These are phyloP conservation scores for Leptatherina wallacei DNA, from an alignment of 2,797 vertebrate species.

Conservation along the genomic window DNA sequence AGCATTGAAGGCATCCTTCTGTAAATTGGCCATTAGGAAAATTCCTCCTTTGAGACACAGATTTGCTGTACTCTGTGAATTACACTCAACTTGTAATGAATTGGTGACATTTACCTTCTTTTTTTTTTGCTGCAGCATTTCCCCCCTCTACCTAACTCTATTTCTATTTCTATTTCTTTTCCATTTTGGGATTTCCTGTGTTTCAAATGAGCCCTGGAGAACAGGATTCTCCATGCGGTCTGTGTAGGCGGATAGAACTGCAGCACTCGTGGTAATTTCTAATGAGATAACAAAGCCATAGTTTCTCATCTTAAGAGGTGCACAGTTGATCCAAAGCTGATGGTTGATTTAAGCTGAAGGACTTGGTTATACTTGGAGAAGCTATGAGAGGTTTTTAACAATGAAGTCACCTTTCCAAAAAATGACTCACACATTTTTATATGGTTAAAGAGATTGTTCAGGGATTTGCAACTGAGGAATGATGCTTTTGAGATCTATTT, in stretches of 20 bases:
- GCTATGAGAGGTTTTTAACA: background rate
- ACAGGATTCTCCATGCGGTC: background rate
- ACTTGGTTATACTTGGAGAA: background rate
- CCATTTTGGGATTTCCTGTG: constrained; percentile 8
- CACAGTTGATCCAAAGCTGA: constrained; percentile 7
- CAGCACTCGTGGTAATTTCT: constrained; percentile 3
- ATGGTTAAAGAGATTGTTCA: background rate
- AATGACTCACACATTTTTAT: background rate
- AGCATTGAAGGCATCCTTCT: background rate
- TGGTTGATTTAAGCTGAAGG: constrained; percentile 4
- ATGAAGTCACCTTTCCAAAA: background rate
- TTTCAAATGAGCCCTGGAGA: constrained; percentile 31
- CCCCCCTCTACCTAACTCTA: background rate
- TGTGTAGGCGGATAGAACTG: constrained; percentile 10
- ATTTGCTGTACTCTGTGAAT: background rate
- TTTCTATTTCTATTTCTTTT: background rate
- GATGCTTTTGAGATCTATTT: background rate
- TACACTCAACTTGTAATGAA: background rate
- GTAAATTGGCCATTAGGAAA: constrained; percentile 1
- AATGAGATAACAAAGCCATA: background rate
- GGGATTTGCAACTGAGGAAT: background rate
- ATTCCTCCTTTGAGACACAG: background rate
- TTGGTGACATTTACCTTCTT: background rate
- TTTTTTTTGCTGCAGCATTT: background rate
- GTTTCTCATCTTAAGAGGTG: constrained; percentile 18